A percentile compares a stretch with the other conserved stretches of the same genome.
These are phyloP conservation scores for Tetrao urogallus DNA, from an alignment of 2,113 vertebrate species.

Conservation along the genomic window DNA sequence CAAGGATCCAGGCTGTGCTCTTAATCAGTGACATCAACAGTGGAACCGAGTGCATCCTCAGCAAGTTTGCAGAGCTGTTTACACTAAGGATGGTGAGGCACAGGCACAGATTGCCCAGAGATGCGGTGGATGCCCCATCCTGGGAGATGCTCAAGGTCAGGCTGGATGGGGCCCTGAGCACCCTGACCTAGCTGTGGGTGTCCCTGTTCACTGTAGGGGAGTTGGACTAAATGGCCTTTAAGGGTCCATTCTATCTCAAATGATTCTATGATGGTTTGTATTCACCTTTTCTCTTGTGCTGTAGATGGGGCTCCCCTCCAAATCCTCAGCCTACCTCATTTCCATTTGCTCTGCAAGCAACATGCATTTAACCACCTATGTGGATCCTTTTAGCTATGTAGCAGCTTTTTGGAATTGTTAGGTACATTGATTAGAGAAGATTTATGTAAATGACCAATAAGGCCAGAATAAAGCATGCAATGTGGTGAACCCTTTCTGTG, in stretches of 20 bases:
- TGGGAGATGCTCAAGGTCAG: too few species aligned
- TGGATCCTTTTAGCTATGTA: not conserved
- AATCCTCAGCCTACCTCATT: not conserved
- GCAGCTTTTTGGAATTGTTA: not conserved
- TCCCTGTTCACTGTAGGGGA: too few species aligned
- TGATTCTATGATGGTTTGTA: not conserved
- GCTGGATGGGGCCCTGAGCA: too few species aligned
- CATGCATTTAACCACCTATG: not conserved
- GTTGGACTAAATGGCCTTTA: too few species aligned
- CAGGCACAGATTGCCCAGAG: too few species aligned
- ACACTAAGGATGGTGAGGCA: too few species aligned
- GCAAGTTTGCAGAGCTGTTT: too few species aligned
- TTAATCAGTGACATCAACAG: too few species aligned
- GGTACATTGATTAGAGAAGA: not conserved
- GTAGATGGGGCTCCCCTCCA: not conserved
- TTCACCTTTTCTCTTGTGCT: not conserved
- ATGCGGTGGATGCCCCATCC: too few species aligned
- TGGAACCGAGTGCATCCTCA: too few species aligned
- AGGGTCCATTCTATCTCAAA: too few species aligned
- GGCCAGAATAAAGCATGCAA: not conserved
- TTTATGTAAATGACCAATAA: conserved; percentile 10
- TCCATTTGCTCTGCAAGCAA: not conserved
- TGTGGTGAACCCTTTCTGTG: not conserved
- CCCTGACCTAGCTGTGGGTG: too few species aligned
- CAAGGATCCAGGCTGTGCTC: not conserved